phyloP scores from a whole-genome alignment of 2,888 invertebrate species.

The Lithosia quadra region DNA sequence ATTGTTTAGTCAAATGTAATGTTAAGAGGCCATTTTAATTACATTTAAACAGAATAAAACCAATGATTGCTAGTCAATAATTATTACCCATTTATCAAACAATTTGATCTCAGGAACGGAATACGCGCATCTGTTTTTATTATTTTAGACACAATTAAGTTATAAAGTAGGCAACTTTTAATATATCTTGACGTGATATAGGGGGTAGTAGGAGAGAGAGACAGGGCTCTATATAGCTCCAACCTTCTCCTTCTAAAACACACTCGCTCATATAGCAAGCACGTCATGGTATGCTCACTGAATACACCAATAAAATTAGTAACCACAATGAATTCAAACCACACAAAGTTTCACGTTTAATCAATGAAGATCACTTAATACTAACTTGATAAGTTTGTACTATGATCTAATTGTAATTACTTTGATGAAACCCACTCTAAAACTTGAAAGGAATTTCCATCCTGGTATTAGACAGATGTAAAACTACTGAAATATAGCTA shows the following conservation, averaged over 20 bases:
- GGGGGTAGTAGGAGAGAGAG: too few relatives aligned
- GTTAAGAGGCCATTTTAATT: conserved; percentile 66
- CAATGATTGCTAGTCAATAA: conserved; percentile 49
- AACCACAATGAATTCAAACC: neutral
- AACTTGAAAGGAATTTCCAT: neutral
- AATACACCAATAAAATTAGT: too few relatives aligned
- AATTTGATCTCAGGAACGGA: conserved; percentile 45
- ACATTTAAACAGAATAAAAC: conserved; percentile 39
- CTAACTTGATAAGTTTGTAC: neutral
- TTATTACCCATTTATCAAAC: conserved; percentile 42
- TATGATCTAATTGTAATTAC: too few relatives aligned
- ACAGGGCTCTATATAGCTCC: too few relatives aligned
- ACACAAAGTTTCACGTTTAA: neutral
- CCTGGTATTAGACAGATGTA: neutral
- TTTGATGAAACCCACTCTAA: neutral
- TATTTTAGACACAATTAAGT: neutral
- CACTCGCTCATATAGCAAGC: too few relatives aligned
- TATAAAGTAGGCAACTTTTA: too few relatives aligned
- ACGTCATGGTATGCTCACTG: too few relatives aligned
- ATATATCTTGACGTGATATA: too few relatives aligned
- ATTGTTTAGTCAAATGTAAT: conserved; percentile 70
- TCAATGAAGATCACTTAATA: neutral
- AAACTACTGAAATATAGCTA: neutral
- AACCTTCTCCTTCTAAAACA: too few relatives aligned
- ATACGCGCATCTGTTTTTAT: conserved; percentile 5